A percentile compares a stretch with the other conserved stretches of the same genome.
These are phyloP conservation scores for Odontocolon sp. DNA, from an alignment of 2,888 invertebrate genomes.

Conservation along the genomic window DNA sequence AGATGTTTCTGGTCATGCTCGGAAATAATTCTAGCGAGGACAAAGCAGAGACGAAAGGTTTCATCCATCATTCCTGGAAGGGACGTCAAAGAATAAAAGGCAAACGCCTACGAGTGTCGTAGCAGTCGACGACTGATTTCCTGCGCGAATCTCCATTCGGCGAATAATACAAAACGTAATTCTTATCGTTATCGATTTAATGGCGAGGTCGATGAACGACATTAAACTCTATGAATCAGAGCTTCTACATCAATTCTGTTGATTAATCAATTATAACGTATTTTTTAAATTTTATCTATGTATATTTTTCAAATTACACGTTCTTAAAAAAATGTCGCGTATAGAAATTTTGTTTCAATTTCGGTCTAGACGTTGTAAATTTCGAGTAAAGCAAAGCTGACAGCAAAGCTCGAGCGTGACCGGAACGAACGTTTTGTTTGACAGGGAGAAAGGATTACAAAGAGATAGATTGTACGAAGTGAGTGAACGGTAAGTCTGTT, in stretches of 20 bases:
- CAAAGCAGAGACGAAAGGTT: neutral
- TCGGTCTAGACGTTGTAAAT: neutral
- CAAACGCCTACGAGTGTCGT: too few species aligned
- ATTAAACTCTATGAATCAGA: constrained; percentile 21
- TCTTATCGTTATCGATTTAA: constrained; percentile 28
- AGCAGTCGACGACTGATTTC: too few species aligned
- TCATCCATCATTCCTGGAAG: constrained; percentile 1
- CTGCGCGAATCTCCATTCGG: too few species aligned
- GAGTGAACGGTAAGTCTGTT: neutral
- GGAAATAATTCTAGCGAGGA: neutral
- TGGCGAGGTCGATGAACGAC: constrained; percentile 30
- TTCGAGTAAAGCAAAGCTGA: neutral
- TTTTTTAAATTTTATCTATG: too few species aligned
- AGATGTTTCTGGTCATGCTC: neutral
- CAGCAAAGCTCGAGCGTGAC: constrained; percentile 8
- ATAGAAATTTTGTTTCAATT: neutral
- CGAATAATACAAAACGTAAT: constrained; percentile 5
- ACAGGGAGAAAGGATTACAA: constrained; percentile 37
- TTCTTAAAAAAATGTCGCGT: neutral
- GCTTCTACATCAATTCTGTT: neutral
- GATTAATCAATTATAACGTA: neutral
- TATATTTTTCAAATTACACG: too few species aligned
- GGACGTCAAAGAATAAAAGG: neutral
- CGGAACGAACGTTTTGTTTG: constrained; percentile 28
- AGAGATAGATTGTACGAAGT: neutral